These are phyloP conservation scores for Poeciliopsis occidentalis DNA, from an alignment of 2,113 vertebrate species.

Conservation along the genomic window DNA sequence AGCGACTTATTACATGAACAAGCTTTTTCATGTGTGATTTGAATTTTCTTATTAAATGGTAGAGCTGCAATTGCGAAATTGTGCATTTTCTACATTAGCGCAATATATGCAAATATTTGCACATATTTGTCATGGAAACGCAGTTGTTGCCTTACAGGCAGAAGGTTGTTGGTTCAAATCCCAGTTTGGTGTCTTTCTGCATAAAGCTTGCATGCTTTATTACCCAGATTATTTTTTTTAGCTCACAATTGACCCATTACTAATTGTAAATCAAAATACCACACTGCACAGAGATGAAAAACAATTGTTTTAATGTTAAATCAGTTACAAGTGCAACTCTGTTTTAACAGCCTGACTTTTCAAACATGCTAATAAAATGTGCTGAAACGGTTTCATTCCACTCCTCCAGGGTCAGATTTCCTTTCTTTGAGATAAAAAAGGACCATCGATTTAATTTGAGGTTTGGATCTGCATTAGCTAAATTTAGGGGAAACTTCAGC, in stretches of 20 bases:
- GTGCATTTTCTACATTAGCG: too few relatives aligned
- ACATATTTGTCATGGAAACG: too few relatives aligned
- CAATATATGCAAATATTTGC: too few relatives aligned
- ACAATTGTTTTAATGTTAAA: slow-evolving; percentile 76
- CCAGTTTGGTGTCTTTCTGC: too few relatives aligned
- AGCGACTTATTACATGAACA: too few relatives aligned
- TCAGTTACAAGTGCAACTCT: slow-evolving; percentile 74
- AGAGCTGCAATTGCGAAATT: too few relatives aligned
- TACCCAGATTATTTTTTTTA: neutral
- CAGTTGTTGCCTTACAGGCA: too few relatives aligned
- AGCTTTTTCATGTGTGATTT: too few relatives aligned
- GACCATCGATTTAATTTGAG: slow-evolving; percentile 16
- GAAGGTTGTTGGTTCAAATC: too few relatives aligned
- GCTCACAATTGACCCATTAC: neutral
- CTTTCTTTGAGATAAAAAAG: slow-evolving; percentile 8
- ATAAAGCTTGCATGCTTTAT: too few relatives aligned
- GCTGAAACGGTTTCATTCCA: slow-evolving; percentile 32
- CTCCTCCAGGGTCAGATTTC: slow-evolving; percentile 7
- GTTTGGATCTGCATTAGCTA: slow-evolving; percentile 26
- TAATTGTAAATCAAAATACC: neutral
- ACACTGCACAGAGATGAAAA: slow-evolving; percentile 61
- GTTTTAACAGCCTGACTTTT: slow-evolving; percentile 53
- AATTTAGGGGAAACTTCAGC: slow-evolving; percentile 30
- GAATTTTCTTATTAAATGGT: too few relatives aligned
- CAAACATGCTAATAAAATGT: slow-evolving; percentile 33